Evolutionary conservation across 2,797 vertebrate genomes (phyloP).

Genomic region (Tenualosa thibaudeaui): DNA sequence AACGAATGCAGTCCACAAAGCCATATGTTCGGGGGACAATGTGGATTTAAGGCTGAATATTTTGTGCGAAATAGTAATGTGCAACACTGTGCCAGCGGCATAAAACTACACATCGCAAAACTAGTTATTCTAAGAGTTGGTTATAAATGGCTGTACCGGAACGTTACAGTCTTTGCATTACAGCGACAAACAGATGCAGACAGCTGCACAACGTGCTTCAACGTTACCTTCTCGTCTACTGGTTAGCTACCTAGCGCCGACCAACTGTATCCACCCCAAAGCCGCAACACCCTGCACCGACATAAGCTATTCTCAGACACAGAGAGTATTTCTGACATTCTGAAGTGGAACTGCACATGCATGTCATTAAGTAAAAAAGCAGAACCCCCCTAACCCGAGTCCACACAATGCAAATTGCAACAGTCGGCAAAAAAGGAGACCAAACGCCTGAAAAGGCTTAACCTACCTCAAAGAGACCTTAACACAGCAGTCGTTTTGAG

Average conservation of each 20-base stretch:
- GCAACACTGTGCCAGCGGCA: not conserved
- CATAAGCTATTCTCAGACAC: not conserved
- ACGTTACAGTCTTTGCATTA: not conserved
- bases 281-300: slow-evolving; percentile 3
- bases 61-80: not conserved
- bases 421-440: slow-evolving; percentile 50
- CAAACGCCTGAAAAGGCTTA: slow-evolving; percentile 28
- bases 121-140: not conserved
- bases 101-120: not conserved
- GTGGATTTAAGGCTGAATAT: not conserved
- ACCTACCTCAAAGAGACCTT: slow-evolving; percentile 93
- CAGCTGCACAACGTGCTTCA: slow-evolving; percentile 1
- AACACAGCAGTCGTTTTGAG: slow-evolving; percentile 86
- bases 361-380: not conserved
- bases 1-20: not conserved
- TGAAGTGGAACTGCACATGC: not conserved
- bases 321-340: not conserved
- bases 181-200: not conserved
- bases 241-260: slow-evolving; percentile 2
- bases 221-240: not conserved
- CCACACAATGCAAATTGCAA: slow-evolving; percentile 61
- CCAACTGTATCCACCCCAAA: not conserved
- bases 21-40: not conserved
- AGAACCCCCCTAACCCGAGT: not conserved
- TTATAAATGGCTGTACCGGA: not conserved